Evolutionary conservation across 2,888 invertebrate genomes (phyloP).

Genomic region (Tricholauxania praeusta): DNA sequence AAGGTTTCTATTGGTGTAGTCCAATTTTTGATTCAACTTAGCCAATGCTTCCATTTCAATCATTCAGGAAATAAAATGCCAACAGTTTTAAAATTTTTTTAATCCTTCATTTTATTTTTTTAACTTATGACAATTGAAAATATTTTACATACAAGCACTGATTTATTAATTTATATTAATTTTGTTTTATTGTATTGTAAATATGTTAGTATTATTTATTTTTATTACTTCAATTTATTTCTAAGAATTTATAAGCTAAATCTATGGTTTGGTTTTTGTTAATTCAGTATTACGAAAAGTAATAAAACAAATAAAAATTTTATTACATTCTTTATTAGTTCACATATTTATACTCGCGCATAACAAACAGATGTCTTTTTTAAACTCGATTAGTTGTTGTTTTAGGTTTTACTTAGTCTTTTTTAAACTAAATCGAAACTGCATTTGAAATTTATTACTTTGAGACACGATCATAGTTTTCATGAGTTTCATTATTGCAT

Average conservation of each 20-base stretch:
- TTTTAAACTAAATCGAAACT: conserved; percentile 22
- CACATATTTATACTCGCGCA: background rate
- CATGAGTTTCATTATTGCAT: conserved; percentile 31
- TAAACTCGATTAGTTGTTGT: conserved; percentile 18
- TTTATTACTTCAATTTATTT: conserved; percentile 36
- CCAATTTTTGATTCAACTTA: too few species aligned
- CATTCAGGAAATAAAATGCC: background rate
- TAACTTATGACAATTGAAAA: conserved; percentile 67
- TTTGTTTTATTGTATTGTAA: conserved; percentile 22
- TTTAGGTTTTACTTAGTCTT: conserved; percentile 11
- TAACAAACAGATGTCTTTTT: background rate
- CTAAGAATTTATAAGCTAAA: conserved; percentile 44
- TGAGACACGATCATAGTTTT: conserved; percentile 22
- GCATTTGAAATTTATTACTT: conserved; percentile 38
- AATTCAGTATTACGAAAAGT: conserved; percentile 13
- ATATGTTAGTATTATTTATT: conserved; percentile 39
- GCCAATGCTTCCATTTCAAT: too few species aligned
- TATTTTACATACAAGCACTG: conserved; percentile 54
- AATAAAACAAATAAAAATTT: conserved; percentile 25
- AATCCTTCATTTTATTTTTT: conserved; percentile 52
- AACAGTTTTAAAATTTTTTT: conserved; percentile 39
- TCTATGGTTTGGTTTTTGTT: conserved; percentile 26
- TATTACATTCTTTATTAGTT: conserved; percentile 23
- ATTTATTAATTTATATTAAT: conserved; percentile 45
- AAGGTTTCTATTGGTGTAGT: too few species aligned